Conservation (phyloP, 2,113 vertebrate species). For the Cyprinodon tularosa region DNA sequence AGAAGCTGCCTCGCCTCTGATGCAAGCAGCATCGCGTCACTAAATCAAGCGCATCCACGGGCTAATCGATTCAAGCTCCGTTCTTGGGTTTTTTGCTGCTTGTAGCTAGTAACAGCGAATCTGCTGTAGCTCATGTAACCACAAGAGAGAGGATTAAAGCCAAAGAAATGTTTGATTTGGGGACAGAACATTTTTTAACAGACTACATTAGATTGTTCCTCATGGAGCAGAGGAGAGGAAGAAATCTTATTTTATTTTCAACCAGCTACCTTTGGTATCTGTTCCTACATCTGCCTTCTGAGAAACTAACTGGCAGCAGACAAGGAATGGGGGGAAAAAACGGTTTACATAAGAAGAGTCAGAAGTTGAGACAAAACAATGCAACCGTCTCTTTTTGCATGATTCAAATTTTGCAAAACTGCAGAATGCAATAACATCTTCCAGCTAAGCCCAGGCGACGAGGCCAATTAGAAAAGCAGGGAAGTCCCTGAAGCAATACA, state of each 20-base stretch:
- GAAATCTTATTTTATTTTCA: background rate
- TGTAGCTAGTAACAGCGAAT: slow-evolving; percentile 18
- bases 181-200: background rate
- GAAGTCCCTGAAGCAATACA: slow-evolving; percentile 1
- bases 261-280: background rate
- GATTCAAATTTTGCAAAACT: background rate
- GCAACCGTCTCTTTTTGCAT: background rate
- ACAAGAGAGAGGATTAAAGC: slow-evolving; percentile 4
- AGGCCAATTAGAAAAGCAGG: background rate
- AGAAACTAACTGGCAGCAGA: background rate
- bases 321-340: background rate
- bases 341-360: background rate
- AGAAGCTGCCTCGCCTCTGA: slow-evolving; percentile 13
- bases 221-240: background rate
- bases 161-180: slow-evolving; percentile 12
- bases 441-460: background rate
- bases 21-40: slow-evolving; percentile 22
- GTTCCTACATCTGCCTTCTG: background rate
- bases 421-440: background rate
- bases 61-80: slow-evolving; percentile 47
- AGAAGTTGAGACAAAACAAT: background rate
- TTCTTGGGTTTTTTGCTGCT: slow-evolving; percentile 34
- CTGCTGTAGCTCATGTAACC: slow-evolving; percentile 18
- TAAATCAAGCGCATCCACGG: slow-evolving; percentile 39
- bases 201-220: background rate